A percentile compares a stretch with the other conserved stretches of the same genome.
phyloP scores from a whole-genome alignment of 2,888 invertebrate genomes.

The Melipona beecheii region DNA sequence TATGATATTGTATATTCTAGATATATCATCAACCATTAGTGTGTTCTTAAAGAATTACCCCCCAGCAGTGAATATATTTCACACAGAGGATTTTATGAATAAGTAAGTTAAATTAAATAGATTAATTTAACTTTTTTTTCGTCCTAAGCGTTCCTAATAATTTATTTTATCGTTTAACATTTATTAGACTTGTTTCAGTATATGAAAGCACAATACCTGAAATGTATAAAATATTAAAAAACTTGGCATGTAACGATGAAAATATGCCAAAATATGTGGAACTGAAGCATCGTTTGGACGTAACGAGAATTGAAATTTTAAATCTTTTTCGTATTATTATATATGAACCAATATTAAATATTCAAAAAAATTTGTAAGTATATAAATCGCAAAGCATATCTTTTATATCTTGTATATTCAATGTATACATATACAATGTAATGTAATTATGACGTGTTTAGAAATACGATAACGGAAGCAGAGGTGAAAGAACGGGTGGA shows the following conservation, averaged over 20 bases:
- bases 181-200: constrained; percentile 88
- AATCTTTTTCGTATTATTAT: constrained; percentile 83
- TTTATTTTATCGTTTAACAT: not conserved
- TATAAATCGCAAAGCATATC: constrained; percentile 21
- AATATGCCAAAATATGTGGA: constrained; percentile 82
- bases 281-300: constrained; percentile 84
- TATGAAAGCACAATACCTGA: constrained; percentile 91
- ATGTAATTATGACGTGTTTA: constrained; percentile 49
- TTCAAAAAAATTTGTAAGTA: constrained; percentile 79
- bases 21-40: constrained; percentile 89
- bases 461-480: constrained; percentile 70
- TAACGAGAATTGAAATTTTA: constrained; percentile 85
- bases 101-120: constrained; percentile 78
- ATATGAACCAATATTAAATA: constrained; percentile 80
- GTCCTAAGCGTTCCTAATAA: constrained; percentile 12
- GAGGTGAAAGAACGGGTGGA: constrained; percentile 79
- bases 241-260: constrained; percentile 82
- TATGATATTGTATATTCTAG: constrained; percentile 88
- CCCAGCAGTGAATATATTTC: constrained; percentile 85
- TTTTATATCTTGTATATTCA: not conserved
- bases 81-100: constrained; percentile 86
- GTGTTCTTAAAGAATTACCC: constrained; percentile 89
- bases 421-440: not conserved
- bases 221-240: constrained; percentile 88
- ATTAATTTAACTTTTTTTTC: not conserved